Conservation (phyloP, 2,888 invertebrate genomes). For the Sphaerophoria taeniata region DNA sequence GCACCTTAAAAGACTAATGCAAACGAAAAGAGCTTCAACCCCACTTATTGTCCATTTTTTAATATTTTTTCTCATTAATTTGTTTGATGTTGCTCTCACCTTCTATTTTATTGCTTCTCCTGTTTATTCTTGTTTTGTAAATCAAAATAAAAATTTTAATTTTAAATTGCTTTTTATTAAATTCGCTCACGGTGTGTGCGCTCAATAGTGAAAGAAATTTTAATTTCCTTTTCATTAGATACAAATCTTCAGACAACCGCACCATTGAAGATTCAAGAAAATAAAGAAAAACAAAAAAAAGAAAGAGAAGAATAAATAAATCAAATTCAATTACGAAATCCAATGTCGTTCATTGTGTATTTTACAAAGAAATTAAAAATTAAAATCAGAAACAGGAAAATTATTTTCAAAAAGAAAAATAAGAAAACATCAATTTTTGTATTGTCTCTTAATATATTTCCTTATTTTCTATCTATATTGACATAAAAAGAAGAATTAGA, state of each 20-base stretch:
- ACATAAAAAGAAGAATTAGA: background rate
- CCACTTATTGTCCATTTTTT: too few species aligned
- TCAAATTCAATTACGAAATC: constrained; percentile 12
- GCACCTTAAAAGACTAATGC: too few species aligned
- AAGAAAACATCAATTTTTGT: background rate
- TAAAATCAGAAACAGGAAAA: constrained; percentile 44
- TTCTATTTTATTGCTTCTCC: too few species aligned
- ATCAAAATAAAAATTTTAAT: too few species aligned
- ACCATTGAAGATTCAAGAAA: background rate
- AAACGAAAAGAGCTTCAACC: too few species aligned
- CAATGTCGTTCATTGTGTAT: background rate
- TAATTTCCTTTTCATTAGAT: background rate
- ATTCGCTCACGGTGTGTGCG: too few species aligned
- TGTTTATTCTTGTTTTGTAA: too few species aligned
- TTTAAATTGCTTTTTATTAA: too few species aligned
- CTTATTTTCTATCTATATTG: too few species aligned
- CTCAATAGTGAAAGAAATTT: background rate
- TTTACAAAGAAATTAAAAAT: constrained; percentile 15
- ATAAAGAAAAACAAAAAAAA: background rate
- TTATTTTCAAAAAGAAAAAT: background rate
- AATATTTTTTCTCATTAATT: too few species aligned
- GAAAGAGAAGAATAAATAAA: background rate
- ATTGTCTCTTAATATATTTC: too few species aligned
- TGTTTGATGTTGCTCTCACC: too few species aligned
- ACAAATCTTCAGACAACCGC: background rate